Base-by-base conservation (phyloP, 2,888 invertebrate species). In the Hyalella azteca region DNA sequence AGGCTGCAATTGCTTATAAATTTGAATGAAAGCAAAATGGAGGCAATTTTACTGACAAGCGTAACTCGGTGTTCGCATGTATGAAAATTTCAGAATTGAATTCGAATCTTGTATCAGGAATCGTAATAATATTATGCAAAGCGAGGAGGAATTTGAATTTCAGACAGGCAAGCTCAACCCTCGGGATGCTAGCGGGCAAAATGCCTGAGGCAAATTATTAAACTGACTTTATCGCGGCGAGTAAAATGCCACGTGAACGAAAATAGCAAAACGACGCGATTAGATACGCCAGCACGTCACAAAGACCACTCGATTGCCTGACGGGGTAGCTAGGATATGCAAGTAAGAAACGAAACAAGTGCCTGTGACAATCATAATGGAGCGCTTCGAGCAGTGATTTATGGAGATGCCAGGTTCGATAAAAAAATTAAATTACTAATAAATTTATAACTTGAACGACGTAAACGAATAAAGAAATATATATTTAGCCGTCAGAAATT, bases 61-160 rank as follows among this genome's bases (percentile, higher is more conserved):
- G 36, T 0, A 66, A 66, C 66, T 66, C 36, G 22, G 36, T 66
- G 66, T 36, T 11, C 32, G 29, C 36, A 36, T 19, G 36, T 29
- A 36, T 36, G 36, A 66, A 59, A 66, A 66, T 66, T 66, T 36
- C 66, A 22, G 19, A 66, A 66, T 66, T 66, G 66, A 66, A 66
- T 66, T 66, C 19, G 66, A 66, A 36, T 66, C 66, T 36, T 66
- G 66, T 66, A 66, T 66, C 66, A 66, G 66, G 29, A 66, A 66
- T 66, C 66, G 66, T 66, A 66, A 66, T 66, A 66, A 66, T 66
- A 66, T 66, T 66, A 66, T 66, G 66, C 66, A 36, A 66, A 66
- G 36, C 66, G 66, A 9, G n/a, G 32, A 36, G 66, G 66, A 54
- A 66, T 66, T 66, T 66, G 66, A 66, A 66, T 66, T 66, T 36